phyloP scores from a whole-genome alignment of 2,888 invertebrate species.

The Augiades crinisus region DNA sequence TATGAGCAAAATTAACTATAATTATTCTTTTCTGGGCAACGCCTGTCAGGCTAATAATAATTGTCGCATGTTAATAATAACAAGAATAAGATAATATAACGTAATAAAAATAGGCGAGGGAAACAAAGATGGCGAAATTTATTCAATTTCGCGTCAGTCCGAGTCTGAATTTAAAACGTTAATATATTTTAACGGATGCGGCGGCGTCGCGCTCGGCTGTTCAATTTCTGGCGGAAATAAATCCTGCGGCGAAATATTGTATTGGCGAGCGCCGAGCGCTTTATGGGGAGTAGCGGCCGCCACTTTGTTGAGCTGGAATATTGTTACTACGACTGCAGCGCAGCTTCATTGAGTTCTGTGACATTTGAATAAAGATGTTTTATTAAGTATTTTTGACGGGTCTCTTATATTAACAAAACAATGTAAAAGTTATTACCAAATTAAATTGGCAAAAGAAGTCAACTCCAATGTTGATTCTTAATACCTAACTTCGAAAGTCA shows the following conservation, averaged over 20 bases:
- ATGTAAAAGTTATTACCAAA: no score
- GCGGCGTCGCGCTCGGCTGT: slow-evolving; percentile 31
- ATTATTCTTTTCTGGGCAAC: no score
- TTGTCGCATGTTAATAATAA: no score
- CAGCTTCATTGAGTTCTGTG: no score
- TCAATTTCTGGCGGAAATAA: slow-evolving; percentile 38
- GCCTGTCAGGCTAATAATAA: no score
- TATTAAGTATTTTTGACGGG: neutral
- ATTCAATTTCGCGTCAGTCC: slow-evolving; percentile 25
- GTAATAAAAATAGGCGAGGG: neutral
- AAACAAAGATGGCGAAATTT: slow-evolving; percentile 14
- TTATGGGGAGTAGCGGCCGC: slow-evolving; percentile 24
- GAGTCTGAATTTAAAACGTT: slow-evolving; percentile 32
- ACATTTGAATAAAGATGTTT: no score
- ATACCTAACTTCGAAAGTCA: no score
- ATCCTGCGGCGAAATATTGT: slow-evolving; percentile 37
- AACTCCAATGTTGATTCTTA: no score
- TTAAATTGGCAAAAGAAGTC: no score
- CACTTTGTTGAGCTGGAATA: no score
- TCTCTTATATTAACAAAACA: no score
- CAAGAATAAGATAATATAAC: neutral
- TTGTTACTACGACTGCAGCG: slow-evolving; percentile 18
- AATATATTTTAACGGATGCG: slow-evolving; percentile 32
- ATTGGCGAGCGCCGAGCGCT: slow-evolving; percentile 28
- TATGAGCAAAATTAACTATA: no score